phyloP scores from a whole-genome alignment of 2,113 vertebrate genomes.

The Forbesichthys papilliferus region DNA sequence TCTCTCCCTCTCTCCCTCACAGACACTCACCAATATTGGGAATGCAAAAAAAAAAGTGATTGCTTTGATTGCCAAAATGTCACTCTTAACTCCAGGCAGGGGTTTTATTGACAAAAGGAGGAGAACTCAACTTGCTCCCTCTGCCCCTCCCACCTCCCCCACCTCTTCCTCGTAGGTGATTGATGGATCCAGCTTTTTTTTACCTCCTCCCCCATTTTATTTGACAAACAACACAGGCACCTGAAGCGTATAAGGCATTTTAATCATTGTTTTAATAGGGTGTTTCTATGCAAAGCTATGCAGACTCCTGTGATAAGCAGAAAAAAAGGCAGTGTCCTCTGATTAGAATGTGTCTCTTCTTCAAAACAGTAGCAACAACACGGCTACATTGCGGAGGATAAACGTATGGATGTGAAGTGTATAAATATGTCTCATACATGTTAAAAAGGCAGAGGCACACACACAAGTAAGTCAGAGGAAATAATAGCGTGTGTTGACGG shows the following conservation, averaged over 20 bases:
- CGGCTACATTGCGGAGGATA: constrained; percentile 25
- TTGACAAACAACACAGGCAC: constrained; percentile 81
- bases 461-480: constrained; percentile 12
- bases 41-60: constrained; percentile 76
- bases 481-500: constrained; percentile 30
- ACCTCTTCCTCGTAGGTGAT: constrained; percentile 64
- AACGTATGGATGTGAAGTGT: constrained; percentile 38
- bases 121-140: constrained; percentile 56
- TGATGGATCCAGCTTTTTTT: constrained; percentile 71
- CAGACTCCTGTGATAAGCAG: constrained; percentile 67
- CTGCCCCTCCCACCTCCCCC: constrained; percentile 39
- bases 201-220: constrained; percentile 67
- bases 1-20: constrained; percentile 8
- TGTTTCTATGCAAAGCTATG: constrained; percentile 81
- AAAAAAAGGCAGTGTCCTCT: constrained; percentile 57
- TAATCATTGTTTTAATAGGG: constrained; percentile 83
- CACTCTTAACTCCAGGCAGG: constrained; percentile 74
- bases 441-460: constrained; percentile 28
- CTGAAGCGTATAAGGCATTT: constrained; percentile 76
- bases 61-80: constrained; percentile 79
- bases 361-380: constrained; percentile 45
- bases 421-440: constrained; percentile 40
- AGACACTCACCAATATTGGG: constrained; percentile 53
- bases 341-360: constrained; percentile 54
- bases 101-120: constrained; percentile 77